phyloP scores from a whole-genome alignment of 2,113 vertebrate species.

The Phasianus colchicus region DNA sequence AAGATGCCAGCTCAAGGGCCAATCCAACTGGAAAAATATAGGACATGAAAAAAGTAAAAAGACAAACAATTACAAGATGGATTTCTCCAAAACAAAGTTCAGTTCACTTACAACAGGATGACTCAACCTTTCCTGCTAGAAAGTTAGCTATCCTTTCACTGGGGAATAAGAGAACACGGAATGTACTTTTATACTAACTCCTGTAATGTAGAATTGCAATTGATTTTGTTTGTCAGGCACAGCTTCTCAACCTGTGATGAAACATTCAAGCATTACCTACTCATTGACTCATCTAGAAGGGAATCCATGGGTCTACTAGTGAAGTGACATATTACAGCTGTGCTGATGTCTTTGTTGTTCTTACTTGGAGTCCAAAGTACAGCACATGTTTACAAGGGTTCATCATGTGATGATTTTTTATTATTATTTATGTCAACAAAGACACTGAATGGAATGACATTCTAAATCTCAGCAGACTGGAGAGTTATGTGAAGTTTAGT shows the following conservation, averaged over 20 bases:
- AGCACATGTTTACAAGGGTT: slow-evolving; percentile 38
- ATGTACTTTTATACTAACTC: neutral
- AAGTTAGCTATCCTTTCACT: neutral
- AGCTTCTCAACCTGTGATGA: slow-evolving; percentile 27
- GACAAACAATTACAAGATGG: neutral
- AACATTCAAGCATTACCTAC: slow-evolving; percentile 38
- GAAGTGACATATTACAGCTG: slow-evolving; percentile 57
- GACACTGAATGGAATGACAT: neutral
- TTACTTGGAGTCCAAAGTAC: slow-evolving; percentile 23
- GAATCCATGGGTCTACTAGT: slow-evolving; percentile 12
- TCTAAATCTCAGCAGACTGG: neutral
- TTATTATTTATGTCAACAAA: neutral
- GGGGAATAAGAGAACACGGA: neutral
- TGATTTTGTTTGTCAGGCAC: slow-evolving; percentile 10
- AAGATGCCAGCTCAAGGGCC: neutral
- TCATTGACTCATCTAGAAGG: slow-evolving; percentile 58
- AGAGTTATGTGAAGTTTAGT: neutral
- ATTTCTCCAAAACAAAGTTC: slow-evolving; percentile 39
- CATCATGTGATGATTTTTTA: neutral
- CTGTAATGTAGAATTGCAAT: neutral
- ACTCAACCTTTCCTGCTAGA: slow-evolving; percentile 6
- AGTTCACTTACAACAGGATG: neutral
- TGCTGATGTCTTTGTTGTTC: slow-evolving; percentile 21
- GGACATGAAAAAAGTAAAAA: neutral
- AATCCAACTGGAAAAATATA: neutral